phyloP scores from a whole-genome alignment of 2,888 invertebrate genomes.

The Caenorhabditis sp. region DNA sequence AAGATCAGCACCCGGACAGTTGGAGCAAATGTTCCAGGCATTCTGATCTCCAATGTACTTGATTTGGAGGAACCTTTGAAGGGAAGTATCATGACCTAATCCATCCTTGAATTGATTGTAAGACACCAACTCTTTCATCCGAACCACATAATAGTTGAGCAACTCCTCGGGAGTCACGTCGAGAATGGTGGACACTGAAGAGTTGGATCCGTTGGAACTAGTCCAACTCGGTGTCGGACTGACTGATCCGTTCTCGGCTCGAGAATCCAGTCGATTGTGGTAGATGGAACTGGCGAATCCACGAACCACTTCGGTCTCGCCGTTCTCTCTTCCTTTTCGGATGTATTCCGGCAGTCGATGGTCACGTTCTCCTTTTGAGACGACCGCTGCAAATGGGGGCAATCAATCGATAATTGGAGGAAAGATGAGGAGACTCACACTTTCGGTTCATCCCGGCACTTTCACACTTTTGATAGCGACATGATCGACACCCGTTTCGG shows the following conservation, averaged over 20 bases:
- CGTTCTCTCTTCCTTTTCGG: constrained; percentile 9
- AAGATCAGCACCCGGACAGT: constrained; percentile 34
- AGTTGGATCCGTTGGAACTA: constrained; percentile 1
- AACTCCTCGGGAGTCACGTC: constrained; percentile 22
- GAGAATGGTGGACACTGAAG: constrained; percentile 20
- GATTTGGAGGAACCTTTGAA: not conserved
- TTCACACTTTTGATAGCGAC: constrained; percentile 30
- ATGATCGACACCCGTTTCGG: constrained; percentile 29
- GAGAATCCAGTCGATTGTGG: not conserved
- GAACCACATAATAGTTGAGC: constrained; percentile 25
- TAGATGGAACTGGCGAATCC: not conserved
- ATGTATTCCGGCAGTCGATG: constrained; percentile 32
- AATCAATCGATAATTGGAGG: not conserved
- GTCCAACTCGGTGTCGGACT: not conserved
- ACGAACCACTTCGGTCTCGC: constrained; percentile 23
- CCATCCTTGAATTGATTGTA: not conserved
- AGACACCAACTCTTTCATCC: too few relatives aligned
- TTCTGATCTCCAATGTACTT: constrained; percentile 26
- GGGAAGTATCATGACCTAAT: not conserved
- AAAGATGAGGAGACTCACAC: constrained; percentile 5
- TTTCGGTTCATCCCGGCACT: constrained; percentile 29
- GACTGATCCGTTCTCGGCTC: not conserved
- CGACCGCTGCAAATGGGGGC: constrained; percentile 23
- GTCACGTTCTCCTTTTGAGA: constrained; percentile 16
- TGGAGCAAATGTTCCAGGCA: constrained; percentile 16